These are phyloP conservation scores for Vidua macroura DNA, from an alignment of 2,113 vertebrate species.

Conservation along the genomic window DNA sequence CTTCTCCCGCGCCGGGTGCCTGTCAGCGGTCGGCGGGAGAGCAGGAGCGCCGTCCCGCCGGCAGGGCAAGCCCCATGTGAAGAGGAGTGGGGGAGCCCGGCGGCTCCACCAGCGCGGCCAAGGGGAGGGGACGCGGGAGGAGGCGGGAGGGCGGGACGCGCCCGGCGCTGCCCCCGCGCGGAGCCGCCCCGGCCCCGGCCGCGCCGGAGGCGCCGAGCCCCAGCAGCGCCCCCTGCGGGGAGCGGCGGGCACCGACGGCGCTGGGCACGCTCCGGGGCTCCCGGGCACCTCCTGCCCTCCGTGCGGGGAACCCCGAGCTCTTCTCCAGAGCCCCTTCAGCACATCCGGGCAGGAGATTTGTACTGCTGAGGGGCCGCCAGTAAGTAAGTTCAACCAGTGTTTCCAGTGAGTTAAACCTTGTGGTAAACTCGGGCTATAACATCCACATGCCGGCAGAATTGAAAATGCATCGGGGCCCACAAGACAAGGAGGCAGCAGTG, in stretches of 20 bases:
- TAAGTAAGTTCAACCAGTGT: neutral
- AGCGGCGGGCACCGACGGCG: neutral
- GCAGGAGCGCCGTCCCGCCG: conserved; percentile 12
- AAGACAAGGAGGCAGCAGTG: neutral
- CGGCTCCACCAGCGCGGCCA: neutral
- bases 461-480: neutral
- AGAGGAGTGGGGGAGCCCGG: neutral
- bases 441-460: fast-evolving
- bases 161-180: neutral
- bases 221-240: neutral
- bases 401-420: neutral
- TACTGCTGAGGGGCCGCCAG: fast-evolving
- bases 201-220: too few species aligned
- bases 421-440: neutral
- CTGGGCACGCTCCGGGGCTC: neutral
- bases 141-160: neutral
- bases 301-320: too few species aligned
- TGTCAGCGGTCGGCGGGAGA: neutral
- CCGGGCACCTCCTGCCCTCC: neutral
- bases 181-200: conserved; percentile 28
- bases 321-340: too few species aligned
- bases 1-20: neutral
- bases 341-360: neutral
- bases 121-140: neutral
- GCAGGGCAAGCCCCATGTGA: conserved; percentile 58